These are phyloP conservation scores for Lepilemur septentrionalis DNA, from an alignment of 2,797 vertebrate genomes.

Conservation along the genomic window DNA sequence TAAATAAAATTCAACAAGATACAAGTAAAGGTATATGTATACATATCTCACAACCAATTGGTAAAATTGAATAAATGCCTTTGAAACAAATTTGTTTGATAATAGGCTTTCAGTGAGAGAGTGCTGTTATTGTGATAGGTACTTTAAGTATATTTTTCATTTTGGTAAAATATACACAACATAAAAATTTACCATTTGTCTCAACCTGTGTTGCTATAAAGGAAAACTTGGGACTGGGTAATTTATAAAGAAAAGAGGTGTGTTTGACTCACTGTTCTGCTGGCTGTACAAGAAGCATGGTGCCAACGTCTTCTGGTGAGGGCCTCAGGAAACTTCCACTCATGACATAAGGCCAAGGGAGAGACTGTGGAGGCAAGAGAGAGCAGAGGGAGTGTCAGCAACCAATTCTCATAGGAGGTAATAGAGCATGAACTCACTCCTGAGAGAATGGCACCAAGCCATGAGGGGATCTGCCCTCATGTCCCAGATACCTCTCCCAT, in stretches of 20 bases:
- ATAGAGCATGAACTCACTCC: neutral
- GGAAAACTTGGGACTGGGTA: neutral
- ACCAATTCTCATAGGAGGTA: neutral
- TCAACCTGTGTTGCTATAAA: neutral
- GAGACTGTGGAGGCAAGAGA: neutral
- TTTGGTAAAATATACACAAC: neutral
- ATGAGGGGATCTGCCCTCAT: neutral
- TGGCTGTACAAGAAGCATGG: neutral
- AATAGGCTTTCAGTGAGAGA: neutral
- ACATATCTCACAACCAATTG: neutral
- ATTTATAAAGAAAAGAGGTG: neutral
- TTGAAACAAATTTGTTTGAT: neutral
- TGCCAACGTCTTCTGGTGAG: neutral
- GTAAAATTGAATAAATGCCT: neutral
- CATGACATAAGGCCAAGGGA: neutral
- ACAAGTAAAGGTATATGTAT: neutral
- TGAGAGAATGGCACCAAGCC: neutral
- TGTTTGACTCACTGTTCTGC: neutral
- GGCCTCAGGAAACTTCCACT: neutral
- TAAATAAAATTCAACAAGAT: neutral
- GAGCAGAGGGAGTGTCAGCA: neutral
- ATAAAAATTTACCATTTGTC: neutral
- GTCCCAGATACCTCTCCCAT: neutral
- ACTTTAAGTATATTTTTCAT: neutral
- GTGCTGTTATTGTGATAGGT: neutral